phyloP scores from a whole-genome alignment of 2,888 invertebrate species.

The Bombyx huttoni region DNA sequence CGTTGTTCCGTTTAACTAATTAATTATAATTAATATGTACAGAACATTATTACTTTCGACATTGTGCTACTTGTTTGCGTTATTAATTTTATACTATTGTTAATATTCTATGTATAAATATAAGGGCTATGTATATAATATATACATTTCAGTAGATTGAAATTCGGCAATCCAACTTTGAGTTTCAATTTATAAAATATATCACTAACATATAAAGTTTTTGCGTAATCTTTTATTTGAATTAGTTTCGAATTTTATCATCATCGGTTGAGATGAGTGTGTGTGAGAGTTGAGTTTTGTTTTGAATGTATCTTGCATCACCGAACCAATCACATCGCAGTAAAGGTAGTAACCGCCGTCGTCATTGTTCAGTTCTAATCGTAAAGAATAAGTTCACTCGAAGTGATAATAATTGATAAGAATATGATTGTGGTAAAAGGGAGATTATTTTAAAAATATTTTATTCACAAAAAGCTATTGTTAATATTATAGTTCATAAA shows the following conservation, averaged over 20 bases:
- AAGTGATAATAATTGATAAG: slow-evolving; percentile 45
- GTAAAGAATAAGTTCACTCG: slow-evolving; percentile 27
- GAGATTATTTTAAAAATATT: slow-evolving; percentile 54
- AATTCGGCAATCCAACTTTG: slow-evolving; percentile 5
- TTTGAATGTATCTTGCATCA: slow-evolving; percentile 17
- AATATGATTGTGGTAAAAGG: slow-evolving; percentile 52
- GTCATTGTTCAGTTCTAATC: slow-evolving; percentile 20
- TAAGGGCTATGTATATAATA: too few relatives aligned
- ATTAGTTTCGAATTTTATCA: slow-evolving; percentile 1
- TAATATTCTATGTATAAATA: slow-evolving; percentile 30
- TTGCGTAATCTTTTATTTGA: background rate
- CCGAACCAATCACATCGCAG: slow-evolving; percentile 26
- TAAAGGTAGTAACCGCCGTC: slow-evolving; percentile 21
- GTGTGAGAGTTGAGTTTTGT: slow-evolving; percentile 12
- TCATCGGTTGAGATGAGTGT: background rate
- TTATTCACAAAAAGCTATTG: slow-evolving; percentile 31
- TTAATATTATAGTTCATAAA: background rate
- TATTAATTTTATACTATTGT: slow-evolving; percentile 45
- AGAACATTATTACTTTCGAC: slow-evolving; percentile 35
- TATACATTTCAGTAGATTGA: slow-evolving; percentile 17
- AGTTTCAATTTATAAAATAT: background rate
- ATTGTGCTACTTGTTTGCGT: slow-evolving; percentile 39
- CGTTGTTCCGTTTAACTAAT: slow-evolving; percentile 39
- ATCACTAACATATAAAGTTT: background rate
- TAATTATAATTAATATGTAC: slow-evolving; percentile 37